These are phyloP conservation scores for Microcebus jonahi DNA, from an alignment of 2,113 vertebrate species.

Conservation along the genomic window DNA sequence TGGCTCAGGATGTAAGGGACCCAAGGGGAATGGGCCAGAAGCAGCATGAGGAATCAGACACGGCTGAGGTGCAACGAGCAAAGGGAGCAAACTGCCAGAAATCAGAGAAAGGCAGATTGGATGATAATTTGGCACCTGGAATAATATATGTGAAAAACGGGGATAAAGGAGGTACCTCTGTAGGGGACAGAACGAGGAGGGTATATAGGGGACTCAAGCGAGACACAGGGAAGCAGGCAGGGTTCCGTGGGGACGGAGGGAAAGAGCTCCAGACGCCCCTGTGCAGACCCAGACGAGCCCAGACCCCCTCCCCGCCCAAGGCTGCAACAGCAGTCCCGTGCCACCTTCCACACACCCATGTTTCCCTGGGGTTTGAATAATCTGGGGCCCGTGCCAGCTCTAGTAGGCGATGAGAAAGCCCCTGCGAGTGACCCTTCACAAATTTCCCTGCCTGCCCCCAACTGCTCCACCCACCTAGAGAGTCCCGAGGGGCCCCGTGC, in stretches of 20 bases:
- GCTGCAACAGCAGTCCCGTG: not conserved
- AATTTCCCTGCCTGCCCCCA: accelerated
- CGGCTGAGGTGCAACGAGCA: accelerated
- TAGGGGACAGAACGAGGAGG: not conserved
- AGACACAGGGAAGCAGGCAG: not conserved
- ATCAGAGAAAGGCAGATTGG: accelerated
- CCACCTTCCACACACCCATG: not conserved
- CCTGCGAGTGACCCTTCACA: not conserved
- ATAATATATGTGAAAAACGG: not conserved
- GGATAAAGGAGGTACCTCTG: not conserved
- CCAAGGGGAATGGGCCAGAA: accelerated
- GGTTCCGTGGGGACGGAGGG: not conserved
- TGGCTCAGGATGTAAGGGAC: accelerated
- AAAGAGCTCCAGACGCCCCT: not conserved
- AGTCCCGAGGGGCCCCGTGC: accelerated
- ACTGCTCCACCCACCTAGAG: not conserved
- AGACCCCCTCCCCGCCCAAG: not conserved
- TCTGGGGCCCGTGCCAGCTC: not conserved
- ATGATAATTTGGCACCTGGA: not conserved
- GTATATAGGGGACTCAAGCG: not conserved
- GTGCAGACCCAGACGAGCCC: not conserved
- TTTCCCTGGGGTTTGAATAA: not conserved
- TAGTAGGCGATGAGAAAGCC: not conserved
- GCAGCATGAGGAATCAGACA: not conserved
- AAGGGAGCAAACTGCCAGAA: not conserved